Evolutionary conservation across 2,797 vertebrate genomes (phyloP).

Genomic region (Echiichthys vipera): DNA sequence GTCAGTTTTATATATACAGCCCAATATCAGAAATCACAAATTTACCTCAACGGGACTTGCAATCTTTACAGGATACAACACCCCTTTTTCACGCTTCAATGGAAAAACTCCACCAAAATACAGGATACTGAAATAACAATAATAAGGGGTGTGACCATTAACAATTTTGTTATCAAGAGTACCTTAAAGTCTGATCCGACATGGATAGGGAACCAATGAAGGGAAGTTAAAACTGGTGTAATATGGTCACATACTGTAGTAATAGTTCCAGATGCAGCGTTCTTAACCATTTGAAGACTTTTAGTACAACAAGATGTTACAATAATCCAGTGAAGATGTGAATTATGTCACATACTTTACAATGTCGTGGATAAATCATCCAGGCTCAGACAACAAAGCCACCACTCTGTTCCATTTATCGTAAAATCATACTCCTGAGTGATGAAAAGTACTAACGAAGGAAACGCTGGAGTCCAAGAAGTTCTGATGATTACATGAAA

Average conservation of each 20-base stretch:
- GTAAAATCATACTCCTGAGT: too few species aligned
- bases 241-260: not conserved
- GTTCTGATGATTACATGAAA: too few species aligned
- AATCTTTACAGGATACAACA: not conserved
- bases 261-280: not conserved
- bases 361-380: too few species aligned
- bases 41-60: not conserved
- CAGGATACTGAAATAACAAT: too few species aligned
- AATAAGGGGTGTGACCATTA: not conserved
- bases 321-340: not conserved
- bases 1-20: not conserved
- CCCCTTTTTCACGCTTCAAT: not conserved
- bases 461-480: too few species aligned
- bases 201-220: not conserved
- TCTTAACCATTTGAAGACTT: not conserved
- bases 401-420: too few species aligned
- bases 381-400: too few species aligned
- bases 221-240: not conserved
- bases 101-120: too few species aligned
- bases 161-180: too few species aligned
- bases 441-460: too few species aligned
- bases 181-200: too few species aligned
- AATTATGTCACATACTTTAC: not conserved
- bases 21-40: not conserved
- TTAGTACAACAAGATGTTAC: not conserved